Evolutionary conservation across 2,797 vertebrate genomes (phyloP).

Genomic region (Knipowitschia caucasica): DNA sequence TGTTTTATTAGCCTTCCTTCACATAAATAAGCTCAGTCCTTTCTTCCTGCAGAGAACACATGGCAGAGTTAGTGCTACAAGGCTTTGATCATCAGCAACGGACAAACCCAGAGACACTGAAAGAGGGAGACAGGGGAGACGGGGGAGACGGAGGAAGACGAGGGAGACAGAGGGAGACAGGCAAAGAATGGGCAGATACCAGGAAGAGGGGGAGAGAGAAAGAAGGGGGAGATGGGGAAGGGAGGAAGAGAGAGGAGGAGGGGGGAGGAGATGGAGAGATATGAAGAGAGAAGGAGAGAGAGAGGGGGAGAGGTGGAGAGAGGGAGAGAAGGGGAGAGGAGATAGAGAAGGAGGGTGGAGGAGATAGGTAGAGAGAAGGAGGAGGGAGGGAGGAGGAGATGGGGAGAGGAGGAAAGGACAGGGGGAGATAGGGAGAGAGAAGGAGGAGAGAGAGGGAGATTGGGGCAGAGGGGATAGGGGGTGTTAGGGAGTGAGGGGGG

Average conservation of each 20-base stretch:
- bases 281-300: conserved; percentile 17
- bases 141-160: conserved; percentile 21
- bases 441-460: conserved; percentile 18
- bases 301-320: conserved; percentile 6
- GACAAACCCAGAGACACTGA: conserved; percentile 28
- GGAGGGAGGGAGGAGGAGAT: not conserved
- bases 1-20: not conserved
- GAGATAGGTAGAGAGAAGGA: too few species aligned
- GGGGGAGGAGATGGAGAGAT: conserved; percentile 20
- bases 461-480: conserved; percentile 5
- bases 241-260: too few species aligned
- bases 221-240: not conserved
- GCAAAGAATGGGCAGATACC: conserved; percentile 1
- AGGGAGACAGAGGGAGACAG: conserved; percentile 13
- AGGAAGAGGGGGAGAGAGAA: conserved; percentile 4
- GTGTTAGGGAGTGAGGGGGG: not conserved
- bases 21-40: not conserved
- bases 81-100: conserved; percentile 57
- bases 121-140: conserved; percentile 22
- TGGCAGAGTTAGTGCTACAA: conserved; percentile 12
- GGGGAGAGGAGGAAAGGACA: conserved; percentile 18
- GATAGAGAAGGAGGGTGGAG: too few species aligned
- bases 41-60: conserved; percentile 30
- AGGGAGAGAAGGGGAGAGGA: conserved; percentile 13
- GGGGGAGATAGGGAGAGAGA: conserved; percentile 11